phyloP scores from a whole-genome alignment of 2,797 vertebrate genomes.

The Psittacula echo region DNA sequence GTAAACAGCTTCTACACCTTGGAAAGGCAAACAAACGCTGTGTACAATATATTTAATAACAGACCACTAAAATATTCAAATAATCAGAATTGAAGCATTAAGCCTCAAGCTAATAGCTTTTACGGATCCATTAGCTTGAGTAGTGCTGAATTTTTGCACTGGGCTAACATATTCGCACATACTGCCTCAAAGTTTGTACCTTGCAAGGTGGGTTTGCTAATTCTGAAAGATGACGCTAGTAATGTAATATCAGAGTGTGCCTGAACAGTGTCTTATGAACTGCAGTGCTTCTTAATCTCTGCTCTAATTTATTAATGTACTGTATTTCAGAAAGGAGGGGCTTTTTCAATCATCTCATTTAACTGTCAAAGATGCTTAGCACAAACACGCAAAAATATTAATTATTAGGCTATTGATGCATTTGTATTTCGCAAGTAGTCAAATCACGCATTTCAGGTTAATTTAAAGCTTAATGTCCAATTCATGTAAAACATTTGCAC shows the following conservation, averaged over 20 bases:
- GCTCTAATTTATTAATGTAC: not conserved
- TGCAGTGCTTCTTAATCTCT: not conserved
- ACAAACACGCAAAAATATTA: conserved; percentile 11
- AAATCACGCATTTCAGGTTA: conserved; percentile 7
- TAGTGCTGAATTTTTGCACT: not conserved
- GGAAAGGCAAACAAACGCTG: conserved; percentile 13
- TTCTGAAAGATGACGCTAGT: not conserved
- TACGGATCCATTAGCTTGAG: not conserved
- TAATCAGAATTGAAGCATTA: not conserved
- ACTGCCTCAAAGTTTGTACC: not conserved
- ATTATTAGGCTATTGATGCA: not conserved
- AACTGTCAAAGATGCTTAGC: conserved; percentile 11
- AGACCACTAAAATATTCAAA: not conserved
- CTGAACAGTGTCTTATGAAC: not conserved
- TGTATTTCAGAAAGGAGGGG: conserved; percentile 1
- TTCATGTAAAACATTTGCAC: not conserved
- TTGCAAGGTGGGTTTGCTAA: not conserved
- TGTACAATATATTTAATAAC: not conserved
- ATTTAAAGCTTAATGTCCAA: conserved; percentile 18
- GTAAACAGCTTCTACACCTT: not conserved
- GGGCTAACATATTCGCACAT: not conserved
- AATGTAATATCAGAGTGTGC: not conserved
- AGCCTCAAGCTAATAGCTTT: not conserved
- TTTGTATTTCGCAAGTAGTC: conserved; percentile 38
- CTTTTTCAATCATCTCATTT: conserved; percentile 32